Conservation (phyloP, 2,797 vertebrate genomes). For the Phyllotis vaccarum region DNA sequence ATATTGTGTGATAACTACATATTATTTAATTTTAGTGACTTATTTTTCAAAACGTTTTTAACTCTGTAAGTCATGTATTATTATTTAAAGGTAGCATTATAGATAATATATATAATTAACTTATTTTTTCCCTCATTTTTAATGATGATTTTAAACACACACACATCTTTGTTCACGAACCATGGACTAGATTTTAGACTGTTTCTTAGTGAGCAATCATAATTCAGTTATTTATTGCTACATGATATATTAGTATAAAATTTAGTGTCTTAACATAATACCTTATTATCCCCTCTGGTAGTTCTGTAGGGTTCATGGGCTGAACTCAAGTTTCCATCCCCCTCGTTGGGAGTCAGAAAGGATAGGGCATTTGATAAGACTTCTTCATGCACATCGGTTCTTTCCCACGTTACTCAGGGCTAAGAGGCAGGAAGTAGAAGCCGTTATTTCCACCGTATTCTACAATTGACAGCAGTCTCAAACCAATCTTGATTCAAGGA, state of each 20-base stretch:
- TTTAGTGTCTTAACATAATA: not conserved
- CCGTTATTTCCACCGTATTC: not conserved
- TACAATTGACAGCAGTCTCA: not conserved
- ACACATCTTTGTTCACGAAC: not conserved
- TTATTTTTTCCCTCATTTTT: not conserved
- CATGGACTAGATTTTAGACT: not conserved
- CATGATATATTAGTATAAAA: not conserved
- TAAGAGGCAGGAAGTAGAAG: not conserved
- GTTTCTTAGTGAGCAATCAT: conserved; percentile 1
- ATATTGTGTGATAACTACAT: not conserved
- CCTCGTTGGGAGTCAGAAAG: not conserved
- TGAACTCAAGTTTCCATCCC: not conserved
- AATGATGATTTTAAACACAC: not conserved
- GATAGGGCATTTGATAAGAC: not conserved
- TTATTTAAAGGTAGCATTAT: conserved; percentile 14
- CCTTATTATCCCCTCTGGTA: not conserved
- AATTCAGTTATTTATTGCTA: not conserved
- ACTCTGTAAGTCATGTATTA: not conserved
- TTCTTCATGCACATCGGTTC: not conserved
- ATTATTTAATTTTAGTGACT: not conserved
- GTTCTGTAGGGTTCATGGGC: not conserved
- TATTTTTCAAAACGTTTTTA: not conserved
- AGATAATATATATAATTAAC: not conserved
- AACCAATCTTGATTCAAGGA: not conserved
- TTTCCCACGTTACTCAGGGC: not conserved